Base-by-base conservation (phyloP, 2,113 vertebrate species). In the Sterrhoptilus dennistouni region DNA sequence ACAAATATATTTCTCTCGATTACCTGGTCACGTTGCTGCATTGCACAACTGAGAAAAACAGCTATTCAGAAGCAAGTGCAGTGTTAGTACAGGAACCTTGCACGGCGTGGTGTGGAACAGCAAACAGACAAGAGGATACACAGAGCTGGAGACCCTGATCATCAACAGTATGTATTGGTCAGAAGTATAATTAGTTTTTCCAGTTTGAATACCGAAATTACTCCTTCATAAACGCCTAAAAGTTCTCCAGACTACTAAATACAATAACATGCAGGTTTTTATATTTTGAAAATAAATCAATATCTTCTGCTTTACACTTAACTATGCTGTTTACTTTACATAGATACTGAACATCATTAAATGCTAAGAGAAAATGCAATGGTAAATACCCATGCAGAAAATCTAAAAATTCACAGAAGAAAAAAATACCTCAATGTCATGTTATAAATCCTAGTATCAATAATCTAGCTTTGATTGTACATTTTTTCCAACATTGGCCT, bases 401-500 rank as follows among this genome's bases (percentile, higher is more conserved):
- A 10, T 56, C 91, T 6, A 33, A 91, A 94, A 81, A 63, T 27
- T 95, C 29, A 70, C n/a, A 56, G 57, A 44, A 89, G 57, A 69
- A 31, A 78, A 89, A 77, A 92, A 83, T 53, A 90, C 64, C 8
- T 82, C 21, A 45, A 14, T 69, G 35, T 45, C 49, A 81, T 63
- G 19, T 70, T 47, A 54, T 8, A 27, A 83, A 60, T 87, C 56
- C 70, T 84, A 82, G 66, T 50, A 66, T 69, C 76, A 87, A 87
- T 76, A 96, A 85, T 23, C 33, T 45, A 52, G 31, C 69, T 77
- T 65, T 6, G 31, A 45, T 50, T n/a, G 87, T 64, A 47, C 5
- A 94, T 92, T 88, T 93, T 63, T 84, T 97, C 96, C 71, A 91
- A 28, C 50, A 95, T 78, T 95, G 44, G 21, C 56, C 49, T 94